Percentiles rank a stretch among this genome's conserved stretches.
Evolutionary conservation across 2,888 invertebrate genomes (phyloP).

Genomic region (Cephus rjabovi): DNA sequence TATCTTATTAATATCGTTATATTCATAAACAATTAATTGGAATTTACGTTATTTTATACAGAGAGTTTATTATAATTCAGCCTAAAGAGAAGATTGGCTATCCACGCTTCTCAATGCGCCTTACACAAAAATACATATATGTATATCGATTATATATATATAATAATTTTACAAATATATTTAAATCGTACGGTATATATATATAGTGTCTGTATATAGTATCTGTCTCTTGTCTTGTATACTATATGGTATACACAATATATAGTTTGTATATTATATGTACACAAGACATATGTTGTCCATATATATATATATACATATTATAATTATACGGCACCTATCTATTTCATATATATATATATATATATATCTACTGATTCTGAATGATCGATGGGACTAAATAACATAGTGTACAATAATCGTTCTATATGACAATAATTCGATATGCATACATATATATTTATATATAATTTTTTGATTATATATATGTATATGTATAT

Average conservation of each 20-base stretch:
- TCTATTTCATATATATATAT: neutral
- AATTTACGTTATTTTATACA: neutral
- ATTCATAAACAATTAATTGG: neutral
- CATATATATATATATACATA: slow-evolving; percentile 3
- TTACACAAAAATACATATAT: slow-evolving; percentile 42
- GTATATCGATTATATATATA: slow-evolving; percentile 20
- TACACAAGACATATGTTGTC: neutral
- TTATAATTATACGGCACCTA: slow-evolving; percentile 13
- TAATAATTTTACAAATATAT: slow-evolving; percentile 44
- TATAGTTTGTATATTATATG: neutral
- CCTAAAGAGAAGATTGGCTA: neutral
- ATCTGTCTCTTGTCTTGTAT: neutral
- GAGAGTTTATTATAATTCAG: neutral
- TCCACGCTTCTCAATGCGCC: slow-evolving; percentile 11
- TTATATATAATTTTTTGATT: neutral
- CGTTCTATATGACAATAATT: slow-evolving; percentile 15
- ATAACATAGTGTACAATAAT: slow-evolving; percentile 29
- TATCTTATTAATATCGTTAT: neutral
- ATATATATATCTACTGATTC: neutral
- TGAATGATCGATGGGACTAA: slow-evolving; percentile 22
- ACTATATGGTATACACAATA: neutral
- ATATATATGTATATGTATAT: neutral
- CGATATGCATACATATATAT: neutral
- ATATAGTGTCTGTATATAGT: neutral
- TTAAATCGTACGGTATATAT: slow-evolving; percentile 25